Percentiles rank a stretch among this genome's conserved stretches.
These are phyloP conservation scores for Pelagia noctiluca DNA, from an alignment of 30 jellyfish, hydroid and myxozoan genomes.

Conservation along the genomic window DNA sequence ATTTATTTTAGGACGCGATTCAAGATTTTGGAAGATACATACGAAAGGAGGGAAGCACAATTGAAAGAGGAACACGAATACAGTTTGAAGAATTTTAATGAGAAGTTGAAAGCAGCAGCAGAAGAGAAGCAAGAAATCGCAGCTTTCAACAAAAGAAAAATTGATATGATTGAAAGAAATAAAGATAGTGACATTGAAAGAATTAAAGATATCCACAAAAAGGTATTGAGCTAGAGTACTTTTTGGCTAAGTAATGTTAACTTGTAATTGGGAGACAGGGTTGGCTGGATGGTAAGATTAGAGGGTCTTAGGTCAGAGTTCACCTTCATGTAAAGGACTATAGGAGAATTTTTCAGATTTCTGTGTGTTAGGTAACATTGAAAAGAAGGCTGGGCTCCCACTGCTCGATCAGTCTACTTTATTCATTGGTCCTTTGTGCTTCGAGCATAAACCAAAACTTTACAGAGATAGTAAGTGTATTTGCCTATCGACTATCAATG, in stretches of 20 bases:
- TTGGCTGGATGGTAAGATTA: too few species aligned
- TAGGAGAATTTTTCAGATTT: too few species aligned
- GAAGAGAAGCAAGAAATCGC: slow-evolving; percentile 69
- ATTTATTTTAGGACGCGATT: slow-evolving; percentile 53
- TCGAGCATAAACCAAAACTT: too few species aligned
- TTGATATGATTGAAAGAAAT: slow-evolving; percentile 52
- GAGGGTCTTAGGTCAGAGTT: too few species aligned
- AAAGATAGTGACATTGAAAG: slow-evolving; percentile 78
- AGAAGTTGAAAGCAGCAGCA: slow-evolving; percentile 53
- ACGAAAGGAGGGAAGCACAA: slow-evolving; percentile 84
- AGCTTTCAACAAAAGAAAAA: slow-evolving; percentile 42
- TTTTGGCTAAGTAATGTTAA: too few species aligned
- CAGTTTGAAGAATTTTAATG: slow-evolving; percentile 40
- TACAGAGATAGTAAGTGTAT: too few species aligned
- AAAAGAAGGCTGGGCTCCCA: too few species aligned
- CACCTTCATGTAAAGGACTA: too few species aligned
- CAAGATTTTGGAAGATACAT: slow-evolving; percentile 83
- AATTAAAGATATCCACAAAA: slow-evolving; percentile 70
- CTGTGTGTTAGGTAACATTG: too few species aligned
- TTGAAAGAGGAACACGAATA: slow-evolving; percentile 76
- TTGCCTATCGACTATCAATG: too few species aligned
- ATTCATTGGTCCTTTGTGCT: too few species aligned
- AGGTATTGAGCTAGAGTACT: slow-evolving; percentile 50
- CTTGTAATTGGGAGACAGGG: background rate
- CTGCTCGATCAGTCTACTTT: too few species aligned